These are phyloP conservation scores for Pilophorus perplexus DNA, from an alignment of 2,888 invertebrate genomes.

Conservation along the genomic window DNA sequence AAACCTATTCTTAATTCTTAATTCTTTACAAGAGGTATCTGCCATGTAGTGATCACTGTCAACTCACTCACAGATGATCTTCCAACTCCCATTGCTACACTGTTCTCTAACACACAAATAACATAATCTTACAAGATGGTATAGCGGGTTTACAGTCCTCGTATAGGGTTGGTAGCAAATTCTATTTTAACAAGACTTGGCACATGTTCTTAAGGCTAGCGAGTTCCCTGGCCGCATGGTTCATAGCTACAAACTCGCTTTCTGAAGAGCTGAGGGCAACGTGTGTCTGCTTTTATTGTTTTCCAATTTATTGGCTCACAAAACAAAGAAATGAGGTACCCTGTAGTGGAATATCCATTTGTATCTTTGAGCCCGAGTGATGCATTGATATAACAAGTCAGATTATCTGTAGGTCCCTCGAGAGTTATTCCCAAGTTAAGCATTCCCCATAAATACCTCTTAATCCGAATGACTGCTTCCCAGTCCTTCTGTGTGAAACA, in stretches of 20 bases:
- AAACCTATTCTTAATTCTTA: background rate
- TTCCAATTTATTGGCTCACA: background rate
- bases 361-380: background rate
- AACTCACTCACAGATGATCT: background rate
- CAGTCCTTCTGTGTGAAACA: background rate
- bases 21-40: background rate
- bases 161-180: background rate
- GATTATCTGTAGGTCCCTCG: background rate
- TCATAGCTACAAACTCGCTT: background rate
- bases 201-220: background rate
- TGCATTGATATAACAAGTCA: background rate
- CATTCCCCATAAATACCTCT: background rate
- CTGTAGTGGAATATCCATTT: background rate
- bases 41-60: background rate
- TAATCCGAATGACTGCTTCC: background rate
- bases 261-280: too few species aligned
- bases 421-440: background rate
- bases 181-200: background rate
- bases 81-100: background rate
- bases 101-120: background rate
- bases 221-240: background rate
- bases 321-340: background rate
- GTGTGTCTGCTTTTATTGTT: too few species aligned
- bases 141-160: slow-evolving; percentile 7
- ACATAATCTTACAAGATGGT: background rate